Evolutionary conservation across 2,797 vertebrate species (phyloP).

Genomic region (Carapus acus): DNA sequence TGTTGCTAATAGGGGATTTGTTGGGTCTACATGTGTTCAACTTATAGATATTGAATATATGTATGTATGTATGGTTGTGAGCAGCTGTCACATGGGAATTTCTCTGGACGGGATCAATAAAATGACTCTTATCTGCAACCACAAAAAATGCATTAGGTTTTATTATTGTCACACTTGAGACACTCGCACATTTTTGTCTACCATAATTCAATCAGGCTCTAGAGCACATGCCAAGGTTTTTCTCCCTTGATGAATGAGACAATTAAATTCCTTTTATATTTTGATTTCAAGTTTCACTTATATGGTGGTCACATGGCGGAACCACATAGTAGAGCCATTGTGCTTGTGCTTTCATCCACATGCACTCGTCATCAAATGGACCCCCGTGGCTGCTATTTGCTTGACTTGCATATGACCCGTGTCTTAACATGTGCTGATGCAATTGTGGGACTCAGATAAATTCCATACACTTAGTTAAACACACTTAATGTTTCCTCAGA

Average conservation of each 20-base stretch:
- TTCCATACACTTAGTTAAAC: background rate
- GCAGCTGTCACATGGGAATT: background rate
- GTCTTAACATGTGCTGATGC: constrained; percentile 5
- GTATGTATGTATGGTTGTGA: too few relatives aligned
- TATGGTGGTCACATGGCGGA: too few relatives aligned
- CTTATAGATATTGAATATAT: too few relatives aligned
- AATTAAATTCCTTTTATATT: constrained; percentile 22
- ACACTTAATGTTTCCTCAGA: constrained; percentile 4
- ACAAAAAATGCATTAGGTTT: constrained; percentile 16
- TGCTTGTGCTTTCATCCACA: constrained; percentile 4
- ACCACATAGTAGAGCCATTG: too few relatives aligned
- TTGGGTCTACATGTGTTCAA: too few relatives aligned
- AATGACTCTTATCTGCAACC: constrained; percentile 6
- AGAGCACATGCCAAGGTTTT: background rate
- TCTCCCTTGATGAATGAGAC: constrained; percentile 30
- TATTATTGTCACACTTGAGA: constrained; percentile 14
- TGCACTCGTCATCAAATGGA: background rate
- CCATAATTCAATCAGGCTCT: too few relatives aligned
- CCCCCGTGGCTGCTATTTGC: constrained; percentile 3
- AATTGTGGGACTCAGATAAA: constrained; percentile 12
- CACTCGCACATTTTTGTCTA: constrained; percentile 6
- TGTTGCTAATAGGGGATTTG: too few relatives aligned
- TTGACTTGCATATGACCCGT: constrained; percentile 32
- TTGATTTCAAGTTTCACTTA: constrained; percentile 7
- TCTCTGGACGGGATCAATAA: too few relatives aligned